These are phyloP conservation scores for Sycobia sp. DNA, from an alignment of 1,140 invertebrate genomes.

Conservation along the genomic window DNA sequence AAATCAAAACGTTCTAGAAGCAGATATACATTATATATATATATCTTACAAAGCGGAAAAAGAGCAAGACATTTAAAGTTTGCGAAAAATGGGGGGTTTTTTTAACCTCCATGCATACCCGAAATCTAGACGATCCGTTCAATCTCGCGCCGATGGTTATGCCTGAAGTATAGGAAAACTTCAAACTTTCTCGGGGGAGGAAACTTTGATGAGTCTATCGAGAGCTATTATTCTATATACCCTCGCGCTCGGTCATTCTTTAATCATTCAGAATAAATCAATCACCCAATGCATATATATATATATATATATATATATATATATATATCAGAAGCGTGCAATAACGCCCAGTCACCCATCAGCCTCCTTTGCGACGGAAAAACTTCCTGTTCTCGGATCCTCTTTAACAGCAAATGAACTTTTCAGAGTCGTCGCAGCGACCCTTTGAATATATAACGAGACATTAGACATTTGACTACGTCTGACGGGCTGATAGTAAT, in stretches of 20 bases:
- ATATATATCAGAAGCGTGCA: constrained; percentile 44
- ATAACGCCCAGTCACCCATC: constrained; percentile 58
- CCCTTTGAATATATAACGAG: too few species aligned
- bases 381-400: constrained; percentile 48
- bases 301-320: too few species aligned
- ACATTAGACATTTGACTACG: too few species aligned
- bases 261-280: constrained; percentile 63
- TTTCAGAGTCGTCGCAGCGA: too few species aligned
- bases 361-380: constrained; percentile 46
- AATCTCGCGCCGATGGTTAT: constrained; percentile 26
- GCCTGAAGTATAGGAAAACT: too few species aligned
- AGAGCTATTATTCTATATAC: constrained; percentile 52
- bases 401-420: constrained; percentile 7
- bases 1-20: too few species aligned
- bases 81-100: constrained; percentile 29
- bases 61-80: too few species aligned
- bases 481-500: too few species aligned
- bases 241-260: constrained; percentile 47
- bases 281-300: too few species aligned
- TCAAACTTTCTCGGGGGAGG: constrained; percentile 44
- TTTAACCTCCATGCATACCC: too few species aligned
- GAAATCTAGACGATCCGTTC: constrained; percentile 36
- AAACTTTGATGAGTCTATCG: constrained; percentile 62
- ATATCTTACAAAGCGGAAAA: too few species aligned
- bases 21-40: too few species aligned